A percentile compares a stretch with the other conserved stretches of the same genome.
Evolutionary conservation across 2,888 invertebrate species (phyloP).

Genomic region (Hymenopus coronatus): DNA sequence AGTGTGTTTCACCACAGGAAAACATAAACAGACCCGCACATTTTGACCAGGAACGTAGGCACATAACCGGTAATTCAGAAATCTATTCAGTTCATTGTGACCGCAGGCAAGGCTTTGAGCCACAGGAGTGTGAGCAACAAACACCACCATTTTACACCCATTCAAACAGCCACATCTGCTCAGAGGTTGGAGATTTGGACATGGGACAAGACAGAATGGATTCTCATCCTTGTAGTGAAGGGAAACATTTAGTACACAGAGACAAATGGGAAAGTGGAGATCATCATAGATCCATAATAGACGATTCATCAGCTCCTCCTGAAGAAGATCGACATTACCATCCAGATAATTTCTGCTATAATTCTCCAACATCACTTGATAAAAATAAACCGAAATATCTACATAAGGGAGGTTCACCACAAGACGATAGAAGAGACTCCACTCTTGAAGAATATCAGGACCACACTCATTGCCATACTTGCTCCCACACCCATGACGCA

Average conservation of each 20-base stretch:
- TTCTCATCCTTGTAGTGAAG: background rate
- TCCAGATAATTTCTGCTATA: too few species aligned
- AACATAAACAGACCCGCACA: background rate
- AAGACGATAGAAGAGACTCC: background rate
- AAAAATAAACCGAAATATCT: background rate
- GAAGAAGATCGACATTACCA: too few species aligned
- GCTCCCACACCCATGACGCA: background rate
- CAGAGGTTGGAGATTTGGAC: background rate
- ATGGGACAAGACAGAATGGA: too few species aligned
- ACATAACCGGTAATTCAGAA: background rate
- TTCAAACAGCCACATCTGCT: background rate
- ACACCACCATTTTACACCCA: background rate
- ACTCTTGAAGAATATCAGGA: background rate
- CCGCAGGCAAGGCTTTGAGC: background rate
- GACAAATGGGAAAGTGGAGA: background rate
- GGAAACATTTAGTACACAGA: background rate
- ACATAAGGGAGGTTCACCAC: background rate
- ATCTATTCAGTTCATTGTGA: background rate
- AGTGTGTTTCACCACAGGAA: too few species aligned
- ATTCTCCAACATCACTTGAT: too few species aligned
- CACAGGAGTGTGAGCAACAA: background rate
- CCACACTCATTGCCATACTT: background rate
- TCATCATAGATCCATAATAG: background rate
- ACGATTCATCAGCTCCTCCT: background rate
- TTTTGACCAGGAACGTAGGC: background rate